phyloP scores from a whole-genome alignment of 2,113 vertebrate species.

The Porphyrio hochstetteri region DNA sequence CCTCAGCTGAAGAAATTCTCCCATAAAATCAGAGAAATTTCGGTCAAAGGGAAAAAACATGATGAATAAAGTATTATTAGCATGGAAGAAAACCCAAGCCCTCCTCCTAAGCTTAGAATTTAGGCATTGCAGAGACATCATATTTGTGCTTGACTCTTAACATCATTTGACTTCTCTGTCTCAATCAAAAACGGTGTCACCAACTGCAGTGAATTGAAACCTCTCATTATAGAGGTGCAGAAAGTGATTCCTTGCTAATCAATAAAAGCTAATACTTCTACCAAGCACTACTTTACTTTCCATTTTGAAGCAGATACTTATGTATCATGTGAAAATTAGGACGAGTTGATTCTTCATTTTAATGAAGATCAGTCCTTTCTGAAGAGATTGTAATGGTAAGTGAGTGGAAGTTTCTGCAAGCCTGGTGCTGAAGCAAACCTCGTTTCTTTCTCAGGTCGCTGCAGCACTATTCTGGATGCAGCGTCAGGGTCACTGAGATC shows the following conservation, averaged over 20 bases:
- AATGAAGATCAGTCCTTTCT: background rate
- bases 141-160: background rate
- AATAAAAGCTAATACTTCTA: background rate
- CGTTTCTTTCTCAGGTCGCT: constrained; percentile 42
- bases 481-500: constrained; percentile 38
- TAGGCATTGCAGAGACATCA: background rate
- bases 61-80: background rate
- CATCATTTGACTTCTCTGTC: background rate
- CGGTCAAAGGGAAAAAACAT: background rate
- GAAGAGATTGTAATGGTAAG: background rate
- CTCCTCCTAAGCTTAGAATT: background rate
- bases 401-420: background rate
- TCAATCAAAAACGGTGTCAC: background rate
- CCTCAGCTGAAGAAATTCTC: background rate
- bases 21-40: background rate
- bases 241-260: background rate
- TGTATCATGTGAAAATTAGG: background rate
- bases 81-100: background rate
- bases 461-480: constrained; percentile 44
- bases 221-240: background rate
- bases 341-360: background rate
- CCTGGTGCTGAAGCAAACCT: background rate
- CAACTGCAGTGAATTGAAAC: background rate
- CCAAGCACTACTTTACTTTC: background rate
- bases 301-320: background rate